Conservation (phyloP, 2,113 vertebrate species). For the Haemorhous mexicanus region DNA sequence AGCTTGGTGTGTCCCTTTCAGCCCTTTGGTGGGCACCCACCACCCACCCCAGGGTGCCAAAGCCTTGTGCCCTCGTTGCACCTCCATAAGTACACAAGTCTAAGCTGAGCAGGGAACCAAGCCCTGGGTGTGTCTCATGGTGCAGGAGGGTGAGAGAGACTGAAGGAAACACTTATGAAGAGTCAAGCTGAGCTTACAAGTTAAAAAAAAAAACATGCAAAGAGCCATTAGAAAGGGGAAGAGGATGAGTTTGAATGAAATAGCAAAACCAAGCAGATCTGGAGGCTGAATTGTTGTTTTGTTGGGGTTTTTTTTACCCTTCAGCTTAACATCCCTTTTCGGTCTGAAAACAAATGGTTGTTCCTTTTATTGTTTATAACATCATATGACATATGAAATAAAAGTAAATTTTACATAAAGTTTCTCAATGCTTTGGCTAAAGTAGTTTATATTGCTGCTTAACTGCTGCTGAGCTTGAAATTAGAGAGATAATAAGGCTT, state of each 20-base stretch:
- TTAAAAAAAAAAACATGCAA: not conserved
- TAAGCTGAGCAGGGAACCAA: not conserved
- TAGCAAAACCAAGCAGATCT: not conserved
- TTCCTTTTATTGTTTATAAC: not conserved
- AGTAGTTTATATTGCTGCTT: not conserved
- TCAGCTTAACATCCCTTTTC: not conserved
- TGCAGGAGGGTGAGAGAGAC: not conserved
- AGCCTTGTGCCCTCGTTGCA: rapidly evolving
- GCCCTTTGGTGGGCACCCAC: not conserved
- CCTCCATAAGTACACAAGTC: not conserved
- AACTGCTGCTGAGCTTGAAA: not conserved
- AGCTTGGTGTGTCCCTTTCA: not conserved
- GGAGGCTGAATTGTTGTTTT: not conserved
- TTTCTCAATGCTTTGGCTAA: not conserved
- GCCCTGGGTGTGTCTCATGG: not conserved
- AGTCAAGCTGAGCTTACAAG: not conserved
- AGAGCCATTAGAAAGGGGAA: not conserved
- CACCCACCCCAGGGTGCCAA: too few species aligned
- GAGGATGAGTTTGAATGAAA: not conserved
- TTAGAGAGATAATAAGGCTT: not conserved
- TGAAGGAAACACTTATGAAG: not conserved
- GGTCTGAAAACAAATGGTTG: not conserved
- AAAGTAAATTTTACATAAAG: not conserved
- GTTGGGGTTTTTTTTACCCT: not conserved
- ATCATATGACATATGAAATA: not conserved